Evolutionary conservation across 2,797 vertebrate genomes (phyloP).

Genomic region (Gallinago nigripennis): DNA sequence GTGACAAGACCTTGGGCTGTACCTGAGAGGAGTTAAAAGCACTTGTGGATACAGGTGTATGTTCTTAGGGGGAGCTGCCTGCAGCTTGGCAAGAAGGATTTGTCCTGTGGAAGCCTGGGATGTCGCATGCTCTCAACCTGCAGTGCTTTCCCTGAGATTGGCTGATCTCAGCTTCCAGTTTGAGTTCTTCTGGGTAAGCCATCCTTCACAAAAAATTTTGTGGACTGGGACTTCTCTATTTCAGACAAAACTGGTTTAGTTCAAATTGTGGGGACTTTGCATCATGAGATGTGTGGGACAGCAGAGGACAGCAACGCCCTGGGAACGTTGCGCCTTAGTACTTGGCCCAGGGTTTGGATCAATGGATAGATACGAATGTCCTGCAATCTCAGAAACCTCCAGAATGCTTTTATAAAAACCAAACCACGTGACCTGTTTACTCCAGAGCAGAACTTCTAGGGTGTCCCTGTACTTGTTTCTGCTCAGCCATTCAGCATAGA

Average conservation of each 20-base stretch:
- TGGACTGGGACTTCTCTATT: background rate
- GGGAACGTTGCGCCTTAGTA: background rate
- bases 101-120: background rate
- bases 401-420: background rate
- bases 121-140: background rate
- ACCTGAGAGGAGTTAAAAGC: background rate
- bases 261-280: background rate
- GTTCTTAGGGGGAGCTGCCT: background rate
- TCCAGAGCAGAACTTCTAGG: background rate
- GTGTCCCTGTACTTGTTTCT: background rate
- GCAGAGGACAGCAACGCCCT: background rate
- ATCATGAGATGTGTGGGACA: background rate
- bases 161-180: background rate
- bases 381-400: background rate
- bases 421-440: background rate
- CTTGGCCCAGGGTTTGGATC: background rate
- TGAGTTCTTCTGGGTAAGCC: background rate
- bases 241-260: background rate
- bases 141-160: background rate
- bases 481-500: background rate
- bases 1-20: background rate
- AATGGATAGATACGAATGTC: background rate
- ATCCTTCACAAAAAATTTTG: background rate
- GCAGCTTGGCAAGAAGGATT: background rate
- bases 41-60: fast-evolving